Conservation (phyloP, 2,888 invertebrate genomes). For the Dastarcus helophoroides region DNA sequence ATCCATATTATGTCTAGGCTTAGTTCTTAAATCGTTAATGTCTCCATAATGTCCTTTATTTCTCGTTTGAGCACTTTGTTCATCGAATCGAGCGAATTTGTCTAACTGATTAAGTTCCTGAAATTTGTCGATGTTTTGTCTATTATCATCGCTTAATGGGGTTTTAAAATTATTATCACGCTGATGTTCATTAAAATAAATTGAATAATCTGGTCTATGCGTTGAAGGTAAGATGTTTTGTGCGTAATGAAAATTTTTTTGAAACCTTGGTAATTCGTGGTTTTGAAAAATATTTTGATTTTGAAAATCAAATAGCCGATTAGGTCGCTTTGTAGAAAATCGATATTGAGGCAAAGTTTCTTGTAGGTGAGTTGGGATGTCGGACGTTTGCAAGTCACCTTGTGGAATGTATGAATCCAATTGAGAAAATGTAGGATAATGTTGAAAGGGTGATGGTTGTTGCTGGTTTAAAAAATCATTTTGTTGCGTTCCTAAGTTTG, state of each 20-base stretch:
- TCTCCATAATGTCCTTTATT: neutral
- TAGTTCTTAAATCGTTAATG: slow-evolving; percentile 3
- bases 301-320: slow-evolving; percentile 21
- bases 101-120: slow-evolving; percentile 23
- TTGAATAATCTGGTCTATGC: slow-evolving; percentile 43
- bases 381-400: slow-evolving; percentile 34
- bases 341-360: slow-evolving; percentile 35
- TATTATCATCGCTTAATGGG: slow-evolving; percentile 50
- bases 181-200: slow-evolving; percentile 48
- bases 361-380: slow-evolving; percentile 32
- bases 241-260: slow-evolving; percentile 9
- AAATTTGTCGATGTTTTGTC: slow-evolving; percentile 51
- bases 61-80: slow-evolving; percentile 1
- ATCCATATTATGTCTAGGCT: slow-evolving; percentile 14
- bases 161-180: no score
- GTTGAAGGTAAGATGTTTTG: slow-evolving; percentile 27
- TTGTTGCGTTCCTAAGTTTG: no score
- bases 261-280: slow-evolving; percentile 7
- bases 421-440: slow-evolving; percentile 20
- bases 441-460: slow-evolving; percentile 26
- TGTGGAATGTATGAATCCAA: slow-evolving; percentile 26
- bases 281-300: slow-evolving; percentile 33
- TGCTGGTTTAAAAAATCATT: no score
- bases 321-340: slow-evolving; percentile 39
- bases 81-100: slow-evolving; percentile 14